Percentiles rank a stretch among this genome's conserved stretches.
Evolutionary conservation across 2,888 invertebrate species (phyloP).

Genomic region (Drosophila stalkeri): DNA sequence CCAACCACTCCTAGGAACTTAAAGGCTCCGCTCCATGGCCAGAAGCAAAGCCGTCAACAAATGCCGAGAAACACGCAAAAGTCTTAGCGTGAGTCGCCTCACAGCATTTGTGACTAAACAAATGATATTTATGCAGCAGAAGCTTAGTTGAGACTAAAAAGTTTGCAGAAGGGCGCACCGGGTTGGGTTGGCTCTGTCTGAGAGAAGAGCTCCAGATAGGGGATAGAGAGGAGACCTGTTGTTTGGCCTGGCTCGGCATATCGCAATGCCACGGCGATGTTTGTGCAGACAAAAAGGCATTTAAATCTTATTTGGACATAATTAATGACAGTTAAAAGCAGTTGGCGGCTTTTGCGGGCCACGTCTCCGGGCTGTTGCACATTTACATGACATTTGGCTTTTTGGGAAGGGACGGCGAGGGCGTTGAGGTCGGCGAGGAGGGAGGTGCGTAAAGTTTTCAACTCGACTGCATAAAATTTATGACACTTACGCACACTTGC

Average conservation of each 20-base stretch:
- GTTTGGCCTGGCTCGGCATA: conserved; percentile 27
- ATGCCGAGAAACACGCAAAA: conserved; percentile 56
- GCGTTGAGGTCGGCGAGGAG: no score
- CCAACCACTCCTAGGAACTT: conserved; percentile 19
- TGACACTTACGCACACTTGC: conserved; percentile 65
- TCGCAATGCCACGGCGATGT: conserved; percentile 56
- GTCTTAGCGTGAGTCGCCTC: conserved; percentile 51
- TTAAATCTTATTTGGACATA: conserved; percentile 82
- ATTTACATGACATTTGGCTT: conserved; percentile 75
- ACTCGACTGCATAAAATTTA: conserved; percentile 76
- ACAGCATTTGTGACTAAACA: conserved; percentile 60
- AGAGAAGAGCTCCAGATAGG: background rate
- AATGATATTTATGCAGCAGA: conserved; percentile 70
- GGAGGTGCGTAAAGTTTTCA: conserved; percentile 57
- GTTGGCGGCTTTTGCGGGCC: conserved; percentile 73
- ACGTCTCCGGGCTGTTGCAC: conserved; percentile 71
- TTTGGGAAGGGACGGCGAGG: conserved; percentile 6
- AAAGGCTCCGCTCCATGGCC: conserved; percentile 8
- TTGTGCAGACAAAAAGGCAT: conserved; percentile 79
- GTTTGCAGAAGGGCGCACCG: conserved; percentile 27
- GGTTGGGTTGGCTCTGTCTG: background rate
- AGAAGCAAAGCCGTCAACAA: conserved; percentile 31
- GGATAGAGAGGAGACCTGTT: background rate
- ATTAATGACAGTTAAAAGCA: conserved; percentile 82
- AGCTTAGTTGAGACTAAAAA: conserved; percentile 71